Evolutionary conservation across 2,888 invertebrate species (phyloP), one percentile per base, ranked within the genome.

Genomic region (Drosophila paracracens): DNA sequence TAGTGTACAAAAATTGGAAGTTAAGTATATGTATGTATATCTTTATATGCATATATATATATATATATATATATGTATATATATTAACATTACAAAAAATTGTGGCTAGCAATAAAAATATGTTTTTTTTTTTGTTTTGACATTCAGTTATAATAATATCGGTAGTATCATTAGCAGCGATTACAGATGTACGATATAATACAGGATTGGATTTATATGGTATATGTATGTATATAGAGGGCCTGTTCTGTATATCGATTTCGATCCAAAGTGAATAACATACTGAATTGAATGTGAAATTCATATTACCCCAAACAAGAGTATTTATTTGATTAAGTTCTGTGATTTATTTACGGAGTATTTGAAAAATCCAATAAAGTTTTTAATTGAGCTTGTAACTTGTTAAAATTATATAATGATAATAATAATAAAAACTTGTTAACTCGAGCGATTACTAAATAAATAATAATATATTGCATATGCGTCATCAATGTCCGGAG

Each of bases 1-100:
- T 79, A 76, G 89, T 88, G 89, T 85, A 88, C 87, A 85, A 88
- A 88, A 85, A 79, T 87, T 82, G 86, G 76, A 82, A 83, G 86
- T 76, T 84, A 74, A 36, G 57, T 68, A 54, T 62, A 73, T 67
- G 56, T 62, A 69, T 54, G 48, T 57, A 54, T 70, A 40, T 64
- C 1, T 51, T 11, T 70, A 57, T 63, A 56, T 61, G 21, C 59
- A 60, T 57, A 63, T 54, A 43, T 70, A 31, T 65, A 54, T 68
- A 58, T 64, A 53, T 48, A 40, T 52, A 31, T 31, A 13, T 31
- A 6, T 13, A 18, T 11, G 7, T 36, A 18, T 36, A 38, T 38
- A 38, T 46, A 18, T 25, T 46, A 80, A 78, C 82, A 81, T 76
- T 79, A 79, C 76, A 80, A 78, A 87, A 85, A 85, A 85, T 85